Evolutionary conservation across 2,113 vertebrate species (phyloP), one percentile per base, ranked within the genome.

Genomic region (Pseudopodoces humilis): DNA sequence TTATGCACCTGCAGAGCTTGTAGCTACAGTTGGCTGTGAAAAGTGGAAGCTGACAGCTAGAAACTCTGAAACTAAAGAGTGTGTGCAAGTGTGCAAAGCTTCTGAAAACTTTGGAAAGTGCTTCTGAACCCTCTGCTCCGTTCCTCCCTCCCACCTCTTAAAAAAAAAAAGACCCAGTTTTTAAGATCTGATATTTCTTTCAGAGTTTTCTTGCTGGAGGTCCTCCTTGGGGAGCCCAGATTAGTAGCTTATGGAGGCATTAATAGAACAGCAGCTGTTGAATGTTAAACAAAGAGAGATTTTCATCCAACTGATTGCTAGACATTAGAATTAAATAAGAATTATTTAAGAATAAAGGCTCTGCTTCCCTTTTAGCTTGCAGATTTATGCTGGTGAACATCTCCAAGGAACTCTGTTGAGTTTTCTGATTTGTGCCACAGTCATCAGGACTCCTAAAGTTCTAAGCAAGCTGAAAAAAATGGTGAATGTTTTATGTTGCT

Each of bases 291-390:
- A 93, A 78, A 88, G 82, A 88, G 79, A 93, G 56, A 75, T 93
- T 96, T 94, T 84, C n/a, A 69, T 94, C 88, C 95, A 94, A 92
- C 90, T 88, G 87, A 95, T 95, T 77, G 60, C 58, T 93, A 94
- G 90, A 93, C 93, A 96, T 92, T 92, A 82, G 68, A 86, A 60
- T 92, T 90, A 92, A 96, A 86, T 86, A 86, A 86, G 72, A 90
- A 86, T 90, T 90, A 88, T 95, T 96, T 92, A 95, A 83, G 49
- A 88, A 63, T 88, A 94, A 93, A 95, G 65, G 31, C 76, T 27
- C 22, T 25, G 11, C 21, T 92, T 93, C 39, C 37, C 43, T 86
- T 95, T 92, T 44, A 86, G 35, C 56, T 74, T 78, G 41, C 62
- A 90, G 52, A 22, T 88, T 71, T 65, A 53, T 10, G 13, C 41